Evolutionary conservation across 2,888 invertebrate genomes (phyloP), one percentile per base, ranked within the genome.

Genomic region (Drosophila gaucha): DNA sequence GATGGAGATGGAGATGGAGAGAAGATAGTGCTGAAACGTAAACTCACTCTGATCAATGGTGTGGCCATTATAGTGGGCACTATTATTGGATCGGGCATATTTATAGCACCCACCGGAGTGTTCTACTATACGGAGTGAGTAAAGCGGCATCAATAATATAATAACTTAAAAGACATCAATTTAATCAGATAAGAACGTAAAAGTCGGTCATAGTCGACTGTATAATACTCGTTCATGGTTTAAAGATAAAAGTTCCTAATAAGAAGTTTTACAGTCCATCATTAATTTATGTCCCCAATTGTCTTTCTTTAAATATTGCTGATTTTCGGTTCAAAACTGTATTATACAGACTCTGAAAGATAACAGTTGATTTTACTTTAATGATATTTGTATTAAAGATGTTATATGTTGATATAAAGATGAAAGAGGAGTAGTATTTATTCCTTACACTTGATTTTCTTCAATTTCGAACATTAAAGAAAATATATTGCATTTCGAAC

Each of bases 51-150:
- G 41, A 93, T 95, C 82, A 96, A 97, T 92, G 97, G 97, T 77
- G 96, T 97, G 24, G 96, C 96, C 26, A 94, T 97, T 66, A 97
- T 97, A 86, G 96, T 97, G 39, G 97, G 97, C 35, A 95, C 96
- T 28, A 97, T 97, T 85, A 96, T 97, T 74, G 98, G 98, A 93
- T 94, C 97, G 65, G 98, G 98, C 51, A 98, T 98, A 82, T 98
- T 98, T 91, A 95, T 98, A 79, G 95, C 97, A 26, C 98, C 97
- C n/a, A 95, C 96, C 73, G 96, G 95, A 78, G 95, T 96, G 70
- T 95, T 94, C 88, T 83, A 90, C 57, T 93, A 94, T 79, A 95
- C 95, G 38, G 93, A 93, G 93, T 94, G 90, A 94, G 94, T 92
- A 63, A 0, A 10, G 30, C 2, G 5, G 2, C 2, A 5, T 14